Evolutionary conservation across 2,888 invertebrate genomes (phyloP), one percentile per base, ranked within the genome.

Genomic region (Agrotis puta): DNA sequence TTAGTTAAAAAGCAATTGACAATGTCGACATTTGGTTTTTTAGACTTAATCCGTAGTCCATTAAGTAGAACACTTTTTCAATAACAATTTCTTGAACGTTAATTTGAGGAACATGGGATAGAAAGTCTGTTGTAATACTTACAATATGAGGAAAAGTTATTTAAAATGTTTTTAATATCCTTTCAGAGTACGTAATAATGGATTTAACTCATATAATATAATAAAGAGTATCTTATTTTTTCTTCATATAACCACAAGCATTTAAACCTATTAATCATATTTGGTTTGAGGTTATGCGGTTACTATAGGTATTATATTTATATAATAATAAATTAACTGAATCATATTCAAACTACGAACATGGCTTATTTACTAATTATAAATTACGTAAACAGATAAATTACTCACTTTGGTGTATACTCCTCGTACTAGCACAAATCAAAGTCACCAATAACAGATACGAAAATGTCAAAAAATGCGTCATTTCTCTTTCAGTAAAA

Each of bases 401-500:
- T 2, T 39, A 84, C 85, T 79, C 51, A 85, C 85, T 70, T 72
- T 69, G 79, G n/a, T 74, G 39, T 57, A 85, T 70, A 63, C 77
- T 85, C 54, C 87, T 76, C 33, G 79, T 58, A 59, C 61, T 79
- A 50, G 83, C 85, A 67, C 74, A 73, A 50, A 79, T 57, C 64
- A 85, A 64, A 53, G 67, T 74, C 81, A 86, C 79, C 33, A 82
- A 59, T 53, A 75, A 58, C 54, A 84, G n/a, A 77, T 64, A 74
- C 20, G 66, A 71, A 61, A 81, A 64, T 58, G 63, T 76, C 59
- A 79, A 51, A 74, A 84, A 64, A 1, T 59, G 76, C 61, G 86
- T 58, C 84, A 86, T 85, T 68, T 81, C 62, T 22, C 5, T 20
- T 18, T 24, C 43, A 20, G 39, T 51, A 45, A 51, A 47, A 67